These are phyloP conservation scores for Tapirus terrestris DNA, from an alignment of 2,113 vertebrate genomes.

Conservation along the genomic window DNA sequence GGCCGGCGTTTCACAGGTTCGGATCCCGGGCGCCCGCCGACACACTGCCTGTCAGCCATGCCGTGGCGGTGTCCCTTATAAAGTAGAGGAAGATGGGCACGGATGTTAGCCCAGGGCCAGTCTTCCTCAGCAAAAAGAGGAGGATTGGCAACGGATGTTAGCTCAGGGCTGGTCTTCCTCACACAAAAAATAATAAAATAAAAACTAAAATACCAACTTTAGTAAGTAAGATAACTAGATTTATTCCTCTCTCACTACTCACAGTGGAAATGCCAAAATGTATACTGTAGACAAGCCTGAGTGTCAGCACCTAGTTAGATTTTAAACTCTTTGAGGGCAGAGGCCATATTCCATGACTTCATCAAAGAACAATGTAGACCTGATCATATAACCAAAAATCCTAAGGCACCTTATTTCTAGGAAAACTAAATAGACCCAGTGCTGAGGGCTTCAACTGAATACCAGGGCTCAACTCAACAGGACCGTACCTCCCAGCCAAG, in stretches of 20 bases:
- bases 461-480: background rate
- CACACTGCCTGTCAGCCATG: too few relatives aligned
- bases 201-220: background rate
- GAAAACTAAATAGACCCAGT: background rate
- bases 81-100: too few relatives aligned
- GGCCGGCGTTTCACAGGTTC: too few relatives aligned
- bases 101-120: too few relatives aligned
- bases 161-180: too few relatives aligned
- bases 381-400: background rate
- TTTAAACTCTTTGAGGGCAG: background rate
- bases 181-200: too few relatives aligned
- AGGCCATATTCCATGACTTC: background rate
- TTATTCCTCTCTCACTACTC: background rate
- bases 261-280: background rate
- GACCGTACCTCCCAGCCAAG: background rate
- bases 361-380: background rate
- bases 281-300: background rate
- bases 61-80: too few relatives aligned
- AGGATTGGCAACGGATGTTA: too few relatives aligned
- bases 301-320: background rate
- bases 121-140: too few relatives aligned
- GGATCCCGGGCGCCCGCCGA: too few relatives aligned
- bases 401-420: background rate
- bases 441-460: background rate
- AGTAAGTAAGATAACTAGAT: background rate